Evolutionary conservation across 2,797 vertebrate genomes (phyloP), one percentile per base, ranked within the genome.

Genomic region (Eulemur rubriventer): DNA sequence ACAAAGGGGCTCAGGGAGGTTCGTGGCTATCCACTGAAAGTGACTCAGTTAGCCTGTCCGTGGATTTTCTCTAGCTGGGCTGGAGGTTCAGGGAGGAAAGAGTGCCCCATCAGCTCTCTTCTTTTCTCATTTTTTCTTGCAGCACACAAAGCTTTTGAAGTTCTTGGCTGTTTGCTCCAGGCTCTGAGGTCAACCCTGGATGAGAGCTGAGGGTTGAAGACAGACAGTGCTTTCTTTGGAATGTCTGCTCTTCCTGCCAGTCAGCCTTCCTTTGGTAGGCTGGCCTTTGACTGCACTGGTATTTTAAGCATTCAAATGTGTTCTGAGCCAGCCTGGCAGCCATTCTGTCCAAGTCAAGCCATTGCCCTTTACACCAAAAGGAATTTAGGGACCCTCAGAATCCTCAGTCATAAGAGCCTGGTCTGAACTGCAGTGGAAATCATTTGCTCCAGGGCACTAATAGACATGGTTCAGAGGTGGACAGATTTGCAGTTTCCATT

Each of bases 221-320:
- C 57, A 78, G 65, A 70, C 3, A 22, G 57, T 3, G 6, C 8
- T 52, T 87, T 70, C 75, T 86, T 52, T 1, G 30, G 61, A 70
- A 57, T 50, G n/a, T 73, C 70, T 69, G 75, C 22, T 38, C 76
- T 79, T 79, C 61, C 88, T 85, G 65, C 61, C 33, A 28, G 61
- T 61, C 82, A 61, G 75, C 3, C 1, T 28, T 67, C 41, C 24
- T 22, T 70, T 14, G 69, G 85, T 80, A 76, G 75, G 46, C 52
- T 65, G 26, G 80, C 61, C 65, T 94, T 75, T 76, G 65, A 35
- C 18, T 17, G 30, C 26, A 0, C 17, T 52, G 78, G 79, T 70
- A 95, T 91, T 91, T 79, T 76, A 93, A 95, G 46, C 79, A 76
- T 79, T 73, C n/a, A 33, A 38, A 20, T 63, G 61, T 80, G 63